phyloP scores from a whole-genome alignment of 2,888 invertebrate species.

The Criorhina ranunculi region DNA sequence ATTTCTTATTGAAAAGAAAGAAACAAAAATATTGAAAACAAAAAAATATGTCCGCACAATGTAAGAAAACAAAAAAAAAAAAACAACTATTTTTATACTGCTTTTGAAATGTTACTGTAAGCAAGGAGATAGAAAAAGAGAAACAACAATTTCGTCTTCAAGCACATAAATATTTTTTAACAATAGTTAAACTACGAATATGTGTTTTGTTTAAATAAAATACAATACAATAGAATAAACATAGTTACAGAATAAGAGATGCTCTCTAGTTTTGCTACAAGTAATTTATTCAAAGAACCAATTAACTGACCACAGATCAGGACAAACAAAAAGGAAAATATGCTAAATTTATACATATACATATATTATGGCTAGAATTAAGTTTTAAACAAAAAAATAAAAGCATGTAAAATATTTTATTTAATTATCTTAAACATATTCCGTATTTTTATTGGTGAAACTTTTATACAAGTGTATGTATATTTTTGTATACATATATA shows the following conservation, averaged over 20 bases:
- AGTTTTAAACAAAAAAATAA: constrained; percentile 54
- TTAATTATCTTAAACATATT: constrained; percentile 72
- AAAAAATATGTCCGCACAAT: constrained; percentile 72
- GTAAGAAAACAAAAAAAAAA: constrained; percentile 40
- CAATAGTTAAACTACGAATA: constrained; percentile 51
- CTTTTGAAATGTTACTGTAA: constrained; percentile 64
- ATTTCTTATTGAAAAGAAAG: constrained; percentile 53
- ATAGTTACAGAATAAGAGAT: constrained; percentile 71
- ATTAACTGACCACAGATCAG: constrained; percentile 68
- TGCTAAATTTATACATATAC: constrained; percentile 66
- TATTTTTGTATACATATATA: constrained; percentile 76
- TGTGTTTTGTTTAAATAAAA: constrained; percentile 48
- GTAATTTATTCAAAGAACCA: constrained; percentile 76
- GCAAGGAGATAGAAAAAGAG: constrained; percentile 28
- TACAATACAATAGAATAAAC: constrained; percentile 49
- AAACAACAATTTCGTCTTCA: constrained; percentile 4
- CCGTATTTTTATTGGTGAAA: constrained; percentile 76
- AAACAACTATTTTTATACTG: constrained; percentile 66
- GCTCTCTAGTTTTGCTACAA: constrained; percentile 77
- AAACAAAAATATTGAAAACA: constrained; percentile 25
- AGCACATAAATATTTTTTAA: constrained; percentile 38
- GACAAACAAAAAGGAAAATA: constrained; percentile 55
- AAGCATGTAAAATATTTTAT: constrained; percentile 74
- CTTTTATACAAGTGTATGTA: constrained; percentile 76
- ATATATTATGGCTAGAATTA: constrained; percentile 61